These are phyloP conservation scores for Cynocephalus volans DNA, from an alignment of 2,113 vertebrate species.

Conservation along the genomic window DNA sequence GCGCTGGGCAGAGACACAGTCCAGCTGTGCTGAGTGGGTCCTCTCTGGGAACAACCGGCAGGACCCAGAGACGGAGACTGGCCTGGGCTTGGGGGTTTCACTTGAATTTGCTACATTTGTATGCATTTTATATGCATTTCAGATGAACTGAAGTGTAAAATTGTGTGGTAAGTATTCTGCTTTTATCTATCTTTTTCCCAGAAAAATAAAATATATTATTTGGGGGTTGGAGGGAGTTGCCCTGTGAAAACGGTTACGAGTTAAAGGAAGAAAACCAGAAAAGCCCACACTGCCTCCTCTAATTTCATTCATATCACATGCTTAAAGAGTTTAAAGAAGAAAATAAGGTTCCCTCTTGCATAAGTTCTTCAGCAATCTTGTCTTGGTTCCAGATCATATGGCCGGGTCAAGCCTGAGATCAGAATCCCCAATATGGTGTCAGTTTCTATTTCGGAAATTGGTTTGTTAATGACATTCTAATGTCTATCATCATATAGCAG, in stretches of 20 bases:
- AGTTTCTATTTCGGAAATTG: slow-evolving; percentile 60
- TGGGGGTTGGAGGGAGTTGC: not conserved
- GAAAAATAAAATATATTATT: slow-evolving; percentile 7
- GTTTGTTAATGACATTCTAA: slow-evolving; percentile 75
- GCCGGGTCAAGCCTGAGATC: not conserved
- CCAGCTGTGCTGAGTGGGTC: no score
- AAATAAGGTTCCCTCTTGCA: not conserved
- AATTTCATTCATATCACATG: not conserved
- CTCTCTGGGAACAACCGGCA: not conserved
- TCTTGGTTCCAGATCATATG: not conserved
- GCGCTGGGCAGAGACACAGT: accelerated
- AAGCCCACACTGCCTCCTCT: not conserved
- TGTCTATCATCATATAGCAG: slow-evolving; percentile 13
- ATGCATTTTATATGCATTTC: not conserved
- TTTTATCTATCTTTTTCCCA: not conserved
- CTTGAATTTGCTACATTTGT: not conserved
- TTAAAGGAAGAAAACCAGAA: slow-evolving; percentile 20
- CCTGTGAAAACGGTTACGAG: slow-evolving; percentile 9
- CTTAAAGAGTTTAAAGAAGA: slow-evolving; percentile 14
- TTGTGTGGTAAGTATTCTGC: not conserved
- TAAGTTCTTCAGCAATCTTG: not conserved
- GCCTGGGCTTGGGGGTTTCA: not conserved
- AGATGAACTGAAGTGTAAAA: not conserved
- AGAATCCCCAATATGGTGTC: slow-evolving; percentile 36
- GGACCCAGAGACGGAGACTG: not conserved